phyloP scores from a whole-genome alignment of 2,797 vertebrate genomes.

The Lutjanus argentimaculatus region DNA sequence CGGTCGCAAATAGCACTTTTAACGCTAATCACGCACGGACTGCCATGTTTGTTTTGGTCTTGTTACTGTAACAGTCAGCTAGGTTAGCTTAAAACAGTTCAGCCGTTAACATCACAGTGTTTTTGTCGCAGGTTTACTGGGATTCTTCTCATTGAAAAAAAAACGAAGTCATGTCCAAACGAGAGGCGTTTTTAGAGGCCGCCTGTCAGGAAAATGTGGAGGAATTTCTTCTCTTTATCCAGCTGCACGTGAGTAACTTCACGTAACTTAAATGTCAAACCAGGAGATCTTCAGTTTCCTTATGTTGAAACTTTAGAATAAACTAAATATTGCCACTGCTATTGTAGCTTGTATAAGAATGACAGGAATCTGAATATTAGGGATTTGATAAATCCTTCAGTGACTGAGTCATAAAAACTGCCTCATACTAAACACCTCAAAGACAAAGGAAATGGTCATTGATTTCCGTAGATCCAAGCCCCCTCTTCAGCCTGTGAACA shows the following conservation, averaged over 20 bases:
- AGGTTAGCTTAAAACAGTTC: background rate
- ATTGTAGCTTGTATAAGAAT: too few species aligned
- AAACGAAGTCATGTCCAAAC: conserved; percentile 85
- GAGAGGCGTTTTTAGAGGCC: conserved; percentile 87
- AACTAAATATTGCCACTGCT: too few species aligned
- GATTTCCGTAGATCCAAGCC: too few species aligned
- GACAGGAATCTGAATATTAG: too few species aligned
- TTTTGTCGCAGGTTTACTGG: background rate
- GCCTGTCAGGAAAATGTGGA: conserved; percentile 85
- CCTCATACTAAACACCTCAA: too few species aligned
- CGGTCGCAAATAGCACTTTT: background rate
- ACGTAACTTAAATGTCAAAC: background rate
- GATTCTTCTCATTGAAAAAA: background rate
- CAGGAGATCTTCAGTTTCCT: background rate
- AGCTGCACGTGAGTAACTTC: conserved; percentile 88
- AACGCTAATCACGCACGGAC: background rate
- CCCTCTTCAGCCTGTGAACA: too few species aligned
- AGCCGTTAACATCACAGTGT: background rate
- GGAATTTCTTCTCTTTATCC: conserved; percentile 89
- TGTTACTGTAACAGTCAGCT: background rate
- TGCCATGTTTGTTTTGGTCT: conserved; percentile 63
- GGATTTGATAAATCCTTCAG: too few species aligned
- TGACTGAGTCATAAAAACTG: too few species aligned
- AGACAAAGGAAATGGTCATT: too few species aligned
- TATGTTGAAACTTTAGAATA: background rate